A percentile compares a stretch with the other conserved stretches of the same genome.
Evolutionary conservation across 2,888 invertebrate genomes (phyloP).

Genomic region (Drosophila niveifrons): DNA sequence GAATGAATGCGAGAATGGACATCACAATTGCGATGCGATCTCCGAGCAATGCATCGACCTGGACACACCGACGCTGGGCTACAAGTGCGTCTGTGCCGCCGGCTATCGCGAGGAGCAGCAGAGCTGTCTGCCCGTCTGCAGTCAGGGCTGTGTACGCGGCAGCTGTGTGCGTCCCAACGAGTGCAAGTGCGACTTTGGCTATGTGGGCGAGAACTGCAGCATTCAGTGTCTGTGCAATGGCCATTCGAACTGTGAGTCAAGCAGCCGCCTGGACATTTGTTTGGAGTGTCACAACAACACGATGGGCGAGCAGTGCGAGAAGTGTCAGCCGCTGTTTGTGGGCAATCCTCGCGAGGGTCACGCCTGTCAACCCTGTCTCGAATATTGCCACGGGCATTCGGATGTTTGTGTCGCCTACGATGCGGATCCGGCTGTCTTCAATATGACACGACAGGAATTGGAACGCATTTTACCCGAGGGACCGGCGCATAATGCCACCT

Average conservation of each 20-base stretch:
- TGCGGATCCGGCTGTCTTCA: slow-evolving; percentile 85
- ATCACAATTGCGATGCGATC: slow-evolving; percentile 94
- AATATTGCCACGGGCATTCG: slow-evolving; percentile 96
- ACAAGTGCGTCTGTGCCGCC: slow-evolving; percentile 93
- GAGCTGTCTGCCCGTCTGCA: slow-evolving; percentile 92
- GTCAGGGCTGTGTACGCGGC: slow-evolving; percentile 94
- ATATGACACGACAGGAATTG: slow-evolving; percentile 87
- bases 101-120: slow-evolving; percentile 89
- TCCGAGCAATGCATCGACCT: slow-evolving; percentile 92
- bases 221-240: slow-evolving; percentile 98
- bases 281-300: slow-evolving; percentile 96
- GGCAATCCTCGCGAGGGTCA: slow-evolving; percentile 95
- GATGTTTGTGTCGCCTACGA: slow-evolving; percentile 90
- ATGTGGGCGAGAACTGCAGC: slow-evolving; percentile 96
- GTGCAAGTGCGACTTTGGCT: slow-evolving; percentile 97
- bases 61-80: slow-evolving; percentile 88
- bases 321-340: slow-evolving; percentile 95
- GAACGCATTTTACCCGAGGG: slow-evolving; percentile 89
- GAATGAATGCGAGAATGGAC: slow-evolving; percentile 96
- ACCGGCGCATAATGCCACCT: slow-evolving; percentile 90
- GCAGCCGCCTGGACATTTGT: slow-evolving; percentile 93
- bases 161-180: slow-evolving; percentile 92
- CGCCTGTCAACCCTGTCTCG: slow-evolving; percentile 94
- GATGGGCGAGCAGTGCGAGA: slow-evolving; percentile 96
- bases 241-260: slow-evolving; percentile 95